Conservation (phyloP, 2,113 vertebrate genomes). For the Hyperoodon ampullatus region DNA sequence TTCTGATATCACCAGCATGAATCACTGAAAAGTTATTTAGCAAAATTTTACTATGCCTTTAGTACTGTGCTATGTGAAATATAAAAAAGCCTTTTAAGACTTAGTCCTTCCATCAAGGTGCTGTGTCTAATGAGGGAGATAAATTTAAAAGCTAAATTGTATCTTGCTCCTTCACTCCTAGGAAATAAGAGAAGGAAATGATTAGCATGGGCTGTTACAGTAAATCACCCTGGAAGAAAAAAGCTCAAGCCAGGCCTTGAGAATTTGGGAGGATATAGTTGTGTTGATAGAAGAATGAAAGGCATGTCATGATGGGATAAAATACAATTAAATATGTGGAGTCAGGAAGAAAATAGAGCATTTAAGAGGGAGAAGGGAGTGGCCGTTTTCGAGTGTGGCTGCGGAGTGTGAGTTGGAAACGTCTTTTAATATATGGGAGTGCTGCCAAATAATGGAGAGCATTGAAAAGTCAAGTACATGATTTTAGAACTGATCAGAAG, state of each 20-base stretch:
- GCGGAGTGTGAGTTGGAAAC: neutral
- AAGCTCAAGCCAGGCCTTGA: neutral
- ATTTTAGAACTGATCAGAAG: neutral
- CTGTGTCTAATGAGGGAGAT: neutral
- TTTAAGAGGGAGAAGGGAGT: neutral
- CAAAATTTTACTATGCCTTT: neutral
- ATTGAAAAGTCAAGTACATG: neutral
- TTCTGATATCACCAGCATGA: constrained; percentile 5
- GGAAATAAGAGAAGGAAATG: neutral
- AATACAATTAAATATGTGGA: neutral
- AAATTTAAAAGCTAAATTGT: neutral
- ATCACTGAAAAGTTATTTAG: neutral
- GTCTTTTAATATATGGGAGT: neutral
- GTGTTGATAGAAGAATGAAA: neutral
- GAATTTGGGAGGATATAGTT: neutral
- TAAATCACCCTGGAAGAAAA: neutral
- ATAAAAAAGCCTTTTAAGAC: neutral
- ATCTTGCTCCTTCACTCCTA: neutral
- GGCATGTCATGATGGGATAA: neutral
- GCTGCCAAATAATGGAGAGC: neutral
- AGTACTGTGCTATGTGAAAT: neutral
- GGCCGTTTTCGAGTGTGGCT: neutral
- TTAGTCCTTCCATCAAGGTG: neutral
- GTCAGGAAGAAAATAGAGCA: neutral
- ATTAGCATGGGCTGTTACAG: neutral